Evolutionary conservation across 2,113 vertebrate genomes (phyloP).

Genomic region (Genyomyrus donnyi): DNA sequence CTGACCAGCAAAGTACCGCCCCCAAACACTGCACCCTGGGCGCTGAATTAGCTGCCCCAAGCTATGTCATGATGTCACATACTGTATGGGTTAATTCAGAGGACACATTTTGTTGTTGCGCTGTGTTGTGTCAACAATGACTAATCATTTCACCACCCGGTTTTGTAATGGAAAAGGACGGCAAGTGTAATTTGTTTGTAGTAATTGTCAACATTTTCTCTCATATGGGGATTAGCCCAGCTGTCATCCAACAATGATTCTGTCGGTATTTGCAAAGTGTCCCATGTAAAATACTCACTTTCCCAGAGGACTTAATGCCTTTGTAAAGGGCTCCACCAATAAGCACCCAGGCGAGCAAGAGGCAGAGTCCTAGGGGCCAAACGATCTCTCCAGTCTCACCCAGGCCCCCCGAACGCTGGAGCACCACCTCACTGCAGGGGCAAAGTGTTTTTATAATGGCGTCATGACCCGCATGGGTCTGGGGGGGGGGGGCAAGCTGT

Average conservation of each 20-base stretch:
- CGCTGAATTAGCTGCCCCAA: no score
- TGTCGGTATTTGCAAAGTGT: not conserved
- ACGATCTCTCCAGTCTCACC: conserved; percentile 76
- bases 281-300: conserved; percentile 61
- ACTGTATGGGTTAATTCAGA: no score
- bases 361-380: conserved; percentile 89
- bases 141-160: no score
- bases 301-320: conserved; percentile 94
- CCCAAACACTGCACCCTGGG: no score
- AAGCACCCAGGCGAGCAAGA: conserved; percentile 76
- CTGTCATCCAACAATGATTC: not conserved
- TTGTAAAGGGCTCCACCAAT: conserved; percentile 70
- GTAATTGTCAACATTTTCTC: not conserved
- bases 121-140: no score
- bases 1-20: no score
- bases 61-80: no score
- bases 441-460: conserved; percentile 2
- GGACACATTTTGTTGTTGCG: no score
- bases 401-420: conserved; percentile 72
- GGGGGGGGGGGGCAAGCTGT: no score
- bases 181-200: not conserved
- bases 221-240: not conserved
- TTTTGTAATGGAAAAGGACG: not conserved
- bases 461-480: not conserved
- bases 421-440: conserved; percentile 64